Conservation (phyloP, 2,113 vertebrate genomes). For the Micromys minutus region DNA sequence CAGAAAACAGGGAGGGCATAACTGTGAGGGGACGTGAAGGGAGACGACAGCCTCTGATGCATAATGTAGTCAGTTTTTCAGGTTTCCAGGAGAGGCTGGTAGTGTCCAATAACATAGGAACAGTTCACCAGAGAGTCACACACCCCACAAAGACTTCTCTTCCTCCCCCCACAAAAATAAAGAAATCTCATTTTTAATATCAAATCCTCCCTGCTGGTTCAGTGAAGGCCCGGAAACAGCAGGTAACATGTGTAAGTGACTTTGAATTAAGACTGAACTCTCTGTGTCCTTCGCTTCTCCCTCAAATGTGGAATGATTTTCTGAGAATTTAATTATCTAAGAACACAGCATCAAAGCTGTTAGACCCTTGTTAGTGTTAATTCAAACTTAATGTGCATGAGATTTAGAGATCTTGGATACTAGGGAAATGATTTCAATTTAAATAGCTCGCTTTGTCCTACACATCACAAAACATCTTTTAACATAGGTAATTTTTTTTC, state of each 20-base stretch:
- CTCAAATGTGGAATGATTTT: constrained; percentile 79
- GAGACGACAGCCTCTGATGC: neutral
- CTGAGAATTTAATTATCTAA: constrained; percentile 82
- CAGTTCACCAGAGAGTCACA: neutral
- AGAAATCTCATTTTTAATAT: constrained; percentile 69
- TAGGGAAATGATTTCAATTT: constrained; percentile 79
- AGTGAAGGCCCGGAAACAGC: constrained; percentile 71
- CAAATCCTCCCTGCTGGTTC: constrained; percentile 74
- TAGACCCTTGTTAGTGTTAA: constrained; percentile 81
- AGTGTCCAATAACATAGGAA: neutral
- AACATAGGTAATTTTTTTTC: constrained; percentile 57
- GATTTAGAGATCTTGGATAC: constrained; percentile 78
- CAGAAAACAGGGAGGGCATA: neutral
- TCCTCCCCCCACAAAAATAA: neutral
- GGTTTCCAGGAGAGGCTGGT: neutral
- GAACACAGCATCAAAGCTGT: constrained; percentile 80
- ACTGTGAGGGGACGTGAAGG: neutral
- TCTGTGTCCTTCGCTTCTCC: constrained; percentile 72
- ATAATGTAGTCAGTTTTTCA: neutral
- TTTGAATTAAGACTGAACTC: constrained; percentile 79
- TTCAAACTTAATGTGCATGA: constrained; percentile 80
- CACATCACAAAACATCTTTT: constrained; percentile 79
- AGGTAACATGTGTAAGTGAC: constrained; percentile 78
- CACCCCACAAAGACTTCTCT: neutral
- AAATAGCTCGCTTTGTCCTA: constrained; percentile 78